Base-by-base conservation (phyloP, 2,888 invertebrate genomes). In the Zeuzera pyrina region DNA sequence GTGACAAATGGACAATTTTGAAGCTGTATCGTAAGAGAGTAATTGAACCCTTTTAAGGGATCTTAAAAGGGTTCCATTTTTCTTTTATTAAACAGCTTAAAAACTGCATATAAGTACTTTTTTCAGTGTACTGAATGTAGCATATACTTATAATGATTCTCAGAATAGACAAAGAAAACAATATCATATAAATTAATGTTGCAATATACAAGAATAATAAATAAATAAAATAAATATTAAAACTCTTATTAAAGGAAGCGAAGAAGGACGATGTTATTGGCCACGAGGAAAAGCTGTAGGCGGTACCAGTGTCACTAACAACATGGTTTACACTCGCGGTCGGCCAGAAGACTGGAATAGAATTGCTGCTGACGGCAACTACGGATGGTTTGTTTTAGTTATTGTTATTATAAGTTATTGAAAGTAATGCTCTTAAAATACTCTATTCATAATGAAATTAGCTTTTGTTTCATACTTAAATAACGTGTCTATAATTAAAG, bases 231-330 rank as follows among this genome's bases (percentile, higher is more conserved):
- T 19, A 19, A 8, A 8, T 19, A 19, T 6, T 6, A 19, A 19
- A 19, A 6, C 5, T 16, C 13, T 34, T 26, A 15, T 57, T 52
- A 24, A 52, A 73, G 85, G 74, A 1, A 76, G 85, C 36, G 70
- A 67, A 11, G 66, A 77, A 21, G 71, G 81, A 41, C 63, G 79
- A 15, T 90, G 92, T 52, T 89, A 86, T 46, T 88, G 91, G 86
- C 91, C 91, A 0, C 85, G 90, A 29, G 95, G 95, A 0, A 91
- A 90, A 57, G 92, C 90, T 1, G 59, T 94, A 12, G 95, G 95
- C 0, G 95, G 95, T 0, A 90, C 91, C 2, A 93, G 93, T 15
- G 89, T 93, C 3, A 89, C 93, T 3, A 95, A 95, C 71, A 94
- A 90, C 54, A 90, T 95, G 89, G 77, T 93, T 1, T 94, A 95